Base-by-base conservation (phyloP, 1,140 invertebrate genomes). In the Dinoponera quadriceps region DNA sequence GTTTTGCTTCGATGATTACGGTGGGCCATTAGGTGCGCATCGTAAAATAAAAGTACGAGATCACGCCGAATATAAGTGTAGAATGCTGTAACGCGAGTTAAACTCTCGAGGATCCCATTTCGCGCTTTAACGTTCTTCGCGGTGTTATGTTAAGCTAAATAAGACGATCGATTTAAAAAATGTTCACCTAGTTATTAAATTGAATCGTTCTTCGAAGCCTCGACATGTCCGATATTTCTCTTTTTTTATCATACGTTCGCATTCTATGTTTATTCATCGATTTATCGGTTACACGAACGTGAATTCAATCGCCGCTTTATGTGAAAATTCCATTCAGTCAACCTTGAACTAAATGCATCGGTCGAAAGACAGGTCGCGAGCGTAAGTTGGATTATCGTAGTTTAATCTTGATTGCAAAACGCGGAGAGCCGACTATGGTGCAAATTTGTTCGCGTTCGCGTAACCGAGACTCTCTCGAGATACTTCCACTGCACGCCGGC, bases 51-150 rank as follows among this genome's bases (percentile, higher is more conserved):
- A 65, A 65, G 20, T 65, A 22, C 38, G 4, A 13, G 9, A 48
- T 38, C 20, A 65, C 48, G 63, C 20, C 22, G 38, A 65, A 48
- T 65, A 65, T 16, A 22, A 38, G 11, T 22, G 38, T 65, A n/a
- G n/a, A 38, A n/a, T n/a, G 33, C 25, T 33, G 11, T 44, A 11
- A 44, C 38, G 33, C 33, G 20, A 13, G 2, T 65, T 14, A n/a
- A 5, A 22, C 27, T 65, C 62, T 65, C 33, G 20, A 72, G n/a
- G 7, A 54, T 13, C 14, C n/a, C 68, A 57, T 57, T 49, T 60
- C 14, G 11, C n/a, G 44, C 59, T 59, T 74, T 44, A 60, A 59
- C 16, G 25, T 20, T 25, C 11, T 18, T 33, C 13, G 20, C n/a
- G n/a, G 13, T 16, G 22, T 27, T 13, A 48, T 20, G 5, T 25